Percentiles rank a stretch among this genome's conserved stretches.
These are phyloP conservation scores for Agrotis clavis DNA, from an alignment of 2,888 invertebrate genomes.

Conservation along the genomic window DNA sequence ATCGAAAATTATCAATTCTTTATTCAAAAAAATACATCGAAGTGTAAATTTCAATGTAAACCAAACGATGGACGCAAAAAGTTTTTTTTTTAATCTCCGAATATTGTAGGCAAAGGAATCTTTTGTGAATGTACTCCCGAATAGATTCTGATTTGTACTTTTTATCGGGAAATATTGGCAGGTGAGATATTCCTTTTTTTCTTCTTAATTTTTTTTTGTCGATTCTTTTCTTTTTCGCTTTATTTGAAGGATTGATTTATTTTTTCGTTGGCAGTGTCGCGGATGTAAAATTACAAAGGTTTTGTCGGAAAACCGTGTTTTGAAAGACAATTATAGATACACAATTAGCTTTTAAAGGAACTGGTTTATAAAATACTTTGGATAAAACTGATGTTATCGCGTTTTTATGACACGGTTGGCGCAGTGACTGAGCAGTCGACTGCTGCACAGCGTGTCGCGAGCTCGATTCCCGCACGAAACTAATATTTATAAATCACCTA, in stretches of 20 bases:
- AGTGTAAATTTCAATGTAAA: conserved; percentile 61
- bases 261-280: conserved; percentile 24
- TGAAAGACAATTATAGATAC: conserved; percentile 8
- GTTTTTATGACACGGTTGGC: neutral
- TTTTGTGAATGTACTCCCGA: conserved; percentile 58
- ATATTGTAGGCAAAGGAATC: conserved; percentile 49
- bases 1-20: conserved; percentile 63
- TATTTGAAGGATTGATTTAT: conserved; percentile 21
- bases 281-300: conserved; percentile 25
- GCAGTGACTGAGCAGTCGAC: no score
- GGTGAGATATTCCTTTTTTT: conserved; percentile 50
- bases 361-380: conserved; percentile 13
- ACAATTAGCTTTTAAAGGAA: conserved; percentile 21
- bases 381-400: neutral
- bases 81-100: conserved; percentile 63
- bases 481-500: no score
- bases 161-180: conserved; percentile 59
- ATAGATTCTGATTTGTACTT: conserved; percentile 65
- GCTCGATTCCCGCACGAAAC: no score
- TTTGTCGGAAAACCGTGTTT: conserved; percentile 10
- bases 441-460: no score
- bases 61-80: conserved; percentile 35
- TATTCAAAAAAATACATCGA: conserved; percentile 55
- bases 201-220: conserved; percentile 30
- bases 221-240: conserved; percentile 34